Conservation (phyloP, 2,888 invertebrate species). For the Serrognathus titanus region DNA sequence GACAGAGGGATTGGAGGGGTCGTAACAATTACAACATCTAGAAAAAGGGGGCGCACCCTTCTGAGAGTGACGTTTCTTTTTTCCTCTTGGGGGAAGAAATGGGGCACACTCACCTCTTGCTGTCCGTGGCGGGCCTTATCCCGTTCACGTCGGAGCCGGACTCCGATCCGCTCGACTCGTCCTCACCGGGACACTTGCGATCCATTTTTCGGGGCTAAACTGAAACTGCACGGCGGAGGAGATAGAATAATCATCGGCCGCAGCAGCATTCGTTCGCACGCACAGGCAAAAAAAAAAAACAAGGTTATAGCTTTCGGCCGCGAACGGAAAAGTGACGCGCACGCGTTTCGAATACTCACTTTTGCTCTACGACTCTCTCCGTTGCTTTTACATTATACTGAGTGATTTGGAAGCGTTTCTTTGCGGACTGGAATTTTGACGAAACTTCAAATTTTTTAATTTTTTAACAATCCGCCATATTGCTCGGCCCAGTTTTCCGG, state of each 20-base stretch:
- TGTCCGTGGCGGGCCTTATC: slow-evolving; percentile 5
- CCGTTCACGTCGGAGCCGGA: not conserved
- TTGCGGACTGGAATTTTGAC: slow-evolving; percentile 27
- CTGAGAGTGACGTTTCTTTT: too few relatives aligned
- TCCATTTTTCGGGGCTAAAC: slow-evolving; percentile 18
- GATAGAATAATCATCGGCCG: too few relatives aligned
- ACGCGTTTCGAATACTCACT: slow-evolving; percentile 8
- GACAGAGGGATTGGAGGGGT: slow-evolving; percentile 17
- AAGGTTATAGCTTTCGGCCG: slow-evolving; percentile 18
- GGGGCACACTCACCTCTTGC: slow-evolving; percentile 10
- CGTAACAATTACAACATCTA: slow-evolving; percentile 8
- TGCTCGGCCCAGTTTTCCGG: slow-evolving; percentile 15
- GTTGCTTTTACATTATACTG: slow-evolving; percentile 15
- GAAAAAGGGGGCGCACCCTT: slow-evolving; percentile 1
- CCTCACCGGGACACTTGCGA: slow-evolving; percentile 6
- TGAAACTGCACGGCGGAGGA: slow-evolving; percentile 10
- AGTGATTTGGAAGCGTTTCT: slow-evolving; percentile 8
- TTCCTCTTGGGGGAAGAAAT: not conserved
- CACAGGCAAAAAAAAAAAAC: slow-evolving; percentile 3
- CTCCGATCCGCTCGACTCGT: not conserved
- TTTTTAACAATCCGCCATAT: slow-evolving; percentile 24
- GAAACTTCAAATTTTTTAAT: slow-evolving; percentile 26
- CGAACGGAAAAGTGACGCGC: too few relatives aligned
- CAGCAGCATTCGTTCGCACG: not conserved
- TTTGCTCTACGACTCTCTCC: not conserved